Conservation (phyloP, 2,888 invertebrate genomes). For the Perdita meconis region DNA sequence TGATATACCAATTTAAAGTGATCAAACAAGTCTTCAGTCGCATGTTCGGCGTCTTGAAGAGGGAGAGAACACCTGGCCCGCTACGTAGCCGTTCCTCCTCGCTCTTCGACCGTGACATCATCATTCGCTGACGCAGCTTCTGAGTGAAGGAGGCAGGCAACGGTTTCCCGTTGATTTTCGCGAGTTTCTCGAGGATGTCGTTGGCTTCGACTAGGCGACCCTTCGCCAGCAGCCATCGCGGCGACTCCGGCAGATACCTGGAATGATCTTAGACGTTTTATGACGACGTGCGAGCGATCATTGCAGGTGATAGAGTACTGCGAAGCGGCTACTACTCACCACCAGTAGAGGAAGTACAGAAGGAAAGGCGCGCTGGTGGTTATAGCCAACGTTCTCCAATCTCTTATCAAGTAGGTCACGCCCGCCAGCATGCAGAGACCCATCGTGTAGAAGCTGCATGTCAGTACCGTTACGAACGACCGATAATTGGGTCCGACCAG, state of each 20-base stretch:
- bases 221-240: conserved; percentile 94
- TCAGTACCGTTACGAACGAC: conserved; percentile 96
- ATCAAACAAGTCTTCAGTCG: conserved; percentile 93
- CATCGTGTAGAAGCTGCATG: conserved; percentile 95
- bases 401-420: conserved; percentile 93
- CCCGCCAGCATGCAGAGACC: conserved; percentile 93
- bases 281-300: too few relatives aligned
- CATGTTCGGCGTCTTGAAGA: conserved; percentile 94
- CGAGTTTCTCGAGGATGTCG: conserved; percentile 90
- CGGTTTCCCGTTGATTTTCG: conserved; percentile 91
- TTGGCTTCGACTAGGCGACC: conserved; percentile 93
- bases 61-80: conserved; percentile 87
- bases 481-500: conserved; percentile 95
- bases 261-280: conserved; percentile 38
- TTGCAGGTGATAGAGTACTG: too few relatives aligned
- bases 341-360: conserved; percentile 93
- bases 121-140: conserved; percentile 90
- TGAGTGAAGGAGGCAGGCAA: conserved; percentile 90
- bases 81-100: conserved; percentile 84
- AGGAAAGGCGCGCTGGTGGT: conserved; percentile 94
- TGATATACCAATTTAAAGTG: conserved; percentile 90
- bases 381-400: conserved; percentile 93
- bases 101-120: conserved; percentile 86
- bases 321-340: conserved; percentile 82
- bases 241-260: conserved; percentile 94